A percentile compares a stretch with the other conserved stretches of the same genome.
Evolutionary conservation across 2,888 invertebrate species (phyloP).

Genomic region (Cheilosia impressa): DNA sequence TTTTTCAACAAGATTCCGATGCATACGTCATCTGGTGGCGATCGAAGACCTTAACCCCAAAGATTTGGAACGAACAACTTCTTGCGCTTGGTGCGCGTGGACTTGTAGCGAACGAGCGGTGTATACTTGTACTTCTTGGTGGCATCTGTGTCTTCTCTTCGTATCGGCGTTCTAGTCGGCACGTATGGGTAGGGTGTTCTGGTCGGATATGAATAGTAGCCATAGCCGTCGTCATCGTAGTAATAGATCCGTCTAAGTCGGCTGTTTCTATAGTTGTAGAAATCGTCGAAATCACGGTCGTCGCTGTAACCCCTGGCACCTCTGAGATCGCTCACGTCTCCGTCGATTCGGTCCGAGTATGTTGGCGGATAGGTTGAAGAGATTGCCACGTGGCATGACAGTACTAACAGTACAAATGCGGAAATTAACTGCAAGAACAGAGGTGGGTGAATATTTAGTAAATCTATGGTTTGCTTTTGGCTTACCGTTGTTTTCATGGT

Average conservation of each 20-base stretch:
- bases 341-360: constrained; percentile 48
- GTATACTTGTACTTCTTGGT: constrained; percentile 69
- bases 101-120: constrained; percentile 78
- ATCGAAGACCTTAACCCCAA: constrained; percentile 78
- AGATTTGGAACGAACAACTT: constrained; percentile 82
- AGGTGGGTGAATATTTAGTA: background rate
- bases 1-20: constrained; percentile 11
- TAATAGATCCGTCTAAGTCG: constrained; percentile 79
- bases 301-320: background rate
- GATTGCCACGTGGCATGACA: constrained; percentile 14
- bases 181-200: background rate
- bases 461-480: background rate
- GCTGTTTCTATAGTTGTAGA: constrained; percentile 76
- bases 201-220: constrained; percentile 43
- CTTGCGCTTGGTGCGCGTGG: constrained; percentile 80
- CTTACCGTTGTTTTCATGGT: constrained; percentile 56
- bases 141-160: constrained; percentile 50
- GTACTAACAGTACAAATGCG: constrained; percentile 16
- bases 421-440: constrained; percentile 32
- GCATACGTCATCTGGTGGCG: background rate
- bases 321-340: background rate
- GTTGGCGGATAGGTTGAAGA: constrained; percentile 38
- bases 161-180: constrained; percentile 8
- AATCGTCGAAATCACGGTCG: background rate
- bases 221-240: constrained; percentile 77